These are phyloP conservation scores for Sparus aurata DNA, from an alignment of 2,797 vertebrate species.

Conservation along the genomic window DNA sequence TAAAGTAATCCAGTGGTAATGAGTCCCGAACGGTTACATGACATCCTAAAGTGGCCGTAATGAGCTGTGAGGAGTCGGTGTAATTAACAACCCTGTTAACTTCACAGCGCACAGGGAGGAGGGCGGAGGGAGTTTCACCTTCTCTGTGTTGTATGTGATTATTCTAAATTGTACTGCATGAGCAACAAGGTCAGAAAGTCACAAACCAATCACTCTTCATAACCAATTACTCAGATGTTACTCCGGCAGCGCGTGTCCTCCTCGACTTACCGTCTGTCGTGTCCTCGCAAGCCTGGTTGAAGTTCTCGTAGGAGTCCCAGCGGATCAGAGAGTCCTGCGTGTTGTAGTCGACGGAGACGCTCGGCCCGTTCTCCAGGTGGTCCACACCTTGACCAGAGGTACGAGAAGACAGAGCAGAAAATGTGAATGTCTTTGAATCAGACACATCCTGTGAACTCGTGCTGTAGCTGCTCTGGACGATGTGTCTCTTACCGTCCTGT, in stretches of 20 bases:
- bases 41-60: slow-evolving; percentile 11
- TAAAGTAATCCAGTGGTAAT: background rate
- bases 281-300: slow-evolving; percentile 89
- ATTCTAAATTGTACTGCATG: background rate
- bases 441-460: too few species aligned
- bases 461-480: too few species aligned
- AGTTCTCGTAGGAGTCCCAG: slow-evolving; percentile 96
- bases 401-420: slow-evolving; percentile 51
- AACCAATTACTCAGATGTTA: too few species aligned
- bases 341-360: slow-evolving; percentile 97
- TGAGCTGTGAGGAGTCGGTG: slow-evolving; percentile 21
- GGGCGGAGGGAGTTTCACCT: background rate
- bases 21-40: background rate
- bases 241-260: slow-evolving; percentile 49
- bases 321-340: slow-evolving; percentile 96
- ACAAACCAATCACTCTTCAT: too few species aligned
- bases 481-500: too few species aligned
- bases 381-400: slow-evolving; percentile 90
- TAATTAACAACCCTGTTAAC: slow-evolving; percentile 62
- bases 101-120: slow-evolving; percentile 21
- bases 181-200: background rate
- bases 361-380: slow-evolving; percentile 96
- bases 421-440: slow-evolving; percentile 61
- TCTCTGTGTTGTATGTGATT: background rate
- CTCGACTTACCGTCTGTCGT: slow-evolving; percentile 86